Conservation (phyloP, 2,113 vertebrate species). For the Nyctereutes procyonoides region DNA sequence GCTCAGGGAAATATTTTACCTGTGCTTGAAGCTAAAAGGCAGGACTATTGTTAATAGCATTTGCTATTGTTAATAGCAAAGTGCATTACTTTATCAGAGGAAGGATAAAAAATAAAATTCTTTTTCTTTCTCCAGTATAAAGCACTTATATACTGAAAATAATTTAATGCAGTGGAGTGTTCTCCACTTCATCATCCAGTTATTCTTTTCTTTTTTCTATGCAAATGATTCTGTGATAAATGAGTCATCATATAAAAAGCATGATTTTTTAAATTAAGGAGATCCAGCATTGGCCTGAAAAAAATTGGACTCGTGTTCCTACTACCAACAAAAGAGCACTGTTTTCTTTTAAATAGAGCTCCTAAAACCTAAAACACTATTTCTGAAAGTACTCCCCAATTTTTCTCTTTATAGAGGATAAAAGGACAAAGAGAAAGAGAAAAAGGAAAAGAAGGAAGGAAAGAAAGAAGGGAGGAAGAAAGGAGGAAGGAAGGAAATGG, state of each 20-base stretch:
- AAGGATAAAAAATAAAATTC: not conserved
- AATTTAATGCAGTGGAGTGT: not conserved
- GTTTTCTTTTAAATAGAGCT: conserved; percentile 32
- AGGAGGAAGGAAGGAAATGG: accelerated
- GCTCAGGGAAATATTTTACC: not conserved
- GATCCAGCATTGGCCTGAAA: not conserved
- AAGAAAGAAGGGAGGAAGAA: not conserved
- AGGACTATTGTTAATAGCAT: not conserved
- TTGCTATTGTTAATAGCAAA: not conserved
- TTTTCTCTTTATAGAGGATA: too few relatives aligned
- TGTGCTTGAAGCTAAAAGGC: not conserved
- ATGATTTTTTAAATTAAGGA: conserved; percentile 51
- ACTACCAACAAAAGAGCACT: conserved; percentile 47
- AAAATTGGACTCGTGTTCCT: not conserved
- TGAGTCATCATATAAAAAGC: not conserved
- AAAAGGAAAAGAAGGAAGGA: not conserved
- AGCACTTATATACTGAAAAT: not conserved
- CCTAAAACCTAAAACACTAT: not conserved
- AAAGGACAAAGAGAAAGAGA: not conserved
- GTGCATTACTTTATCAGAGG: conserved; percentile 9
- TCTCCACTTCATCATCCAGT: not conserved
- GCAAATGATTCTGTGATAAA: conserved; percentile 40
- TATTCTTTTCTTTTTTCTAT: conserved; percentile 5
- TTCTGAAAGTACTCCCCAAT: not conserved
- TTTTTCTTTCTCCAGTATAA: not conserved